Base-by-base conservation (phyloP, 2,797 vertebrate genomes). In the Mus minutoides region DNA sequence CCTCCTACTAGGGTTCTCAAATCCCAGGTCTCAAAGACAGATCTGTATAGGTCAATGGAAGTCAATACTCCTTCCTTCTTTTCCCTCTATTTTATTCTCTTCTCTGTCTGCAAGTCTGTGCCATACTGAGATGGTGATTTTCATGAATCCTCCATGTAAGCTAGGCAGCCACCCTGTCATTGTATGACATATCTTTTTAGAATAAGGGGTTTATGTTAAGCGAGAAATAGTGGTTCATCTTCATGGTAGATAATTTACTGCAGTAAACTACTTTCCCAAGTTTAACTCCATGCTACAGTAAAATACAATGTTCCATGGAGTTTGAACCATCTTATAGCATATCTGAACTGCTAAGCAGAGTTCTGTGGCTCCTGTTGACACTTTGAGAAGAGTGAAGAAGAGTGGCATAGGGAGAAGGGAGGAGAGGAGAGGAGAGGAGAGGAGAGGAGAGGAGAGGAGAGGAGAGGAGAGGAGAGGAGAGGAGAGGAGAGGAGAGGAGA, bases 251-350 rank as follows among this genome's bases (percentile, higher is more conserved):
- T 64, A 60, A 83, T 71, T 90, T 85, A 91, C 80, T 78, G 71
- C 14, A 49, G 73, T 13, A 56, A 93, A 88, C 56, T 49, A 31
- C 52, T 40, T 96, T 93, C 89, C 82, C 58, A 69, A 83, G 58
- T 92, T 89, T 73, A 84, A 60, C 12, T 95, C 85, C 67, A n/a
- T 77, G 62, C 78, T 52, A 83, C 52, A 91, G 83, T 92, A 90
- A 92, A 85, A 73, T 56, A 29, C 52, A 83, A 76, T 76, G 90
- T 13, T 60, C 60, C 49, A 40, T 4, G 34, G 40, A 56, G 43
- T 29, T 62, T 78, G 56, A 29, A 17, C 29, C 52, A 76, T 22
- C 24, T 77, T 75, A 31, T 80, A 89, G 56, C 5, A 21, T 83
- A 58, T 90, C 75, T 91, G 77, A 90, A 84, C 64, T 95, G 5